phyloP scores from a whole-genome alignment of 2,888 invertebrate genomes.

The Tachystola acroxantha region DNA sequence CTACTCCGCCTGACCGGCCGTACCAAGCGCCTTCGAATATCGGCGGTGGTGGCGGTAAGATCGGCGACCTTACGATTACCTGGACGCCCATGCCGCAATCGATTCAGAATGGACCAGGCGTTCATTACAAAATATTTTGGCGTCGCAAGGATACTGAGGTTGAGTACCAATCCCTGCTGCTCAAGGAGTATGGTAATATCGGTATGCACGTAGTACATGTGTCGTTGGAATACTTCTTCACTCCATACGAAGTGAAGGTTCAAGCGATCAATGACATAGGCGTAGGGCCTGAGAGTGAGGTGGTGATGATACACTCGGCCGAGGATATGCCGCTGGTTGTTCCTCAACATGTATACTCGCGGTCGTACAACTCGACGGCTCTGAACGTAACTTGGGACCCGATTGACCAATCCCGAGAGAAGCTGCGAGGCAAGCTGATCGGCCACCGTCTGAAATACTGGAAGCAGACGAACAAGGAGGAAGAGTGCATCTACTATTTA shows the following conservation, averaged over 20 bases:
- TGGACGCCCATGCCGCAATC: slow-evolving; percentile 89
- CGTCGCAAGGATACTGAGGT: slow-evolving; percentile 83
- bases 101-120: slow-evolving; percentile 92
- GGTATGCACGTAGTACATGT: slow-evolving; percentile 89
- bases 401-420: slow-evolving; percentile 89
- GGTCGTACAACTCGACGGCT: slow-evolving; percentile 93
- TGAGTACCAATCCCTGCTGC: slow-evolving; percentile 85
- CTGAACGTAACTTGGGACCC: slow-evolving; percentile 95
- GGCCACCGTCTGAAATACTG: slow-evolving; percentile 97
- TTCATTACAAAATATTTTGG: slow-evolving; percentile 95
- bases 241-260: slow-evolving; percentile 90
- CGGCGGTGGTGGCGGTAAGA: slow-evolving; percentile 96
- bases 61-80: slow-evolving; percentile 94
- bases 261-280: slow-evolving; percentile 91
- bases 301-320: slow-evolving; percentile 88
- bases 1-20: slow-evolving; percentile 89
- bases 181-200: slow-evolving; percentile 86
- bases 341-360: slow-evolving; percentile 88
- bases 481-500: slow-evolving; percentile 89
- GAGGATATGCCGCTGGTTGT: slow-evolving; percentile 96
- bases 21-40: slow-evolving; percentile 87
- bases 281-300: slow-evolving; percentile 88
- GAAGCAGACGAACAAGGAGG: slow-evolving; percentile 86
- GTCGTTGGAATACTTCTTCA: slow-evolving; percentile 86
- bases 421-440: slow-evolving; percentile 91